Evolutionary conservation across 2,797 vertebrate species (phyloP).

Genomic region (Neoniphon sammara): DNA sequence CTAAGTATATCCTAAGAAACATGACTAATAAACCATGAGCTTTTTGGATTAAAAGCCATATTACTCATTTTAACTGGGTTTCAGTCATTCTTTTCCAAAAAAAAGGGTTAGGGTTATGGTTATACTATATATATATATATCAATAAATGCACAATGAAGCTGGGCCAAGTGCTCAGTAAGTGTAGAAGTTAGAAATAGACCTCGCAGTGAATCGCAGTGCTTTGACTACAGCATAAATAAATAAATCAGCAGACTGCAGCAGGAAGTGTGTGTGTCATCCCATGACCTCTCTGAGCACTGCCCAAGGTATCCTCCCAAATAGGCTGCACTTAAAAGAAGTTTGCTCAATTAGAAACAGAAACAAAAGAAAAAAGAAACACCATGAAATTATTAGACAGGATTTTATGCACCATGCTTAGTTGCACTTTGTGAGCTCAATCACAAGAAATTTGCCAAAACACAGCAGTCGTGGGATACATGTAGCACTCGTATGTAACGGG

Average conservation of each 20-base stretch:
- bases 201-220: not conserved
- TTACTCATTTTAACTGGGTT: not conserved
- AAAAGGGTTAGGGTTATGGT: too few species aligned
- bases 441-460: not conserved
- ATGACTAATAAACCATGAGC: too few species aligned
- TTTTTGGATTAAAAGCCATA: too few species aligned
- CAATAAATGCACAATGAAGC: not conserved
- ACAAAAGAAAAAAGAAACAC: too few species aligned
- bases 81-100: not conserved
- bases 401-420: too few species aligned
- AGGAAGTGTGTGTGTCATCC: too few species aligned
- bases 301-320: not conserved
- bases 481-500: not conserved
- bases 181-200: not conserved
- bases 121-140: too few species aligned
- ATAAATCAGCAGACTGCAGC: too few species aligned
- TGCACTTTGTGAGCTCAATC: not conserved
- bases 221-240: slow-evolving; percentile 1
- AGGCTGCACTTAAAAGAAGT: not conserved
- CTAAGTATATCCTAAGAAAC: too few species aligned
- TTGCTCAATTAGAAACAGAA: too few species aligned
- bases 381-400: too few species aligned
- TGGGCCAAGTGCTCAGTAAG: not conserved
- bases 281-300: not conserved
- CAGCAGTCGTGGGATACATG: not conserved